phyloP scores from a whole-genome alignment of 2,888 invertebrate species.

The Teleogryllus oceanicus region DNA sequence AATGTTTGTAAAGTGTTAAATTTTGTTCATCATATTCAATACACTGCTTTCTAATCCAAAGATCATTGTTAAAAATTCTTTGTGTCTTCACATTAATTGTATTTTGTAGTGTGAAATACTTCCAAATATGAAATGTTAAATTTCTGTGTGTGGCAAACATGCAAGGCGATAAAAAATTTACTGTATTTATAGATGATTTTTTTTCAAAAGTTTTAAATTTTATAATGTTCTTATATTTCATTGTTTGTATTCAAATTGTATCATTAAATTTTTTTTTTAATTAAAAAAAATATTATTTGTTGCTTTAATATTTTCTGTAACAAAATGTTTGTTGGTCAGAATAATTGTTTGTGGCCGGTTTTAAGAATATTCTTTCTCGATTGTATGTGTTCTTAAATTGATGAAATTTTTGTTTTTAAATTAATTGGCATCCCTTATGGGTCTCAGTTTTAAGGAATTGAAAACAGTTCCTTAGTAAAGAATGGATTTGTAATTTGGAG shows the following conservation, averaged over 20 bases:
- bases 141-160: neutral
- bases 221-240: conserved; percentile 6
- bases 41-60: neutral
- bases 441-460: neutral
- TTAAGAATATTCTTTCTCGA: neutral
- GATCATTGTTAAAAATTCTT: neutral
- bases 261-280: neutral
- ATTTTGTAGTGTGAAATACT: neutral
- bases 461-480: neutral
- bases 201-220: neutral
- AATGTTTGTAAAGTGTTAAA: neutral
- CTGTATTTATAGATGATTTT: neutral
- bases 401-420: neutral
- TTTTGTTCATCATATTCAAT: neutral
- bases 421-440: neutral
- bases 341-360: neutral
- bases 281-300: neutral
- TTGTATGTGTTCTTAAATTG: neutral
- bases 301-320: neutral
- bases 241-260: neutral
- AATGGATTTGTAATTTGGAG: neutral
- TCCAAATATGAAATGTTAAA: neutral
- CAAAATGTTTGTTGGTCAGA: neutral
- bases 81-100: neutral
- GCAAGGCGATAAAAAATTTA: neutral